Evolutionary conservation across 2,113 vertebrate species (phyloP).

Genomic region (Helogale parvula): DNA sequence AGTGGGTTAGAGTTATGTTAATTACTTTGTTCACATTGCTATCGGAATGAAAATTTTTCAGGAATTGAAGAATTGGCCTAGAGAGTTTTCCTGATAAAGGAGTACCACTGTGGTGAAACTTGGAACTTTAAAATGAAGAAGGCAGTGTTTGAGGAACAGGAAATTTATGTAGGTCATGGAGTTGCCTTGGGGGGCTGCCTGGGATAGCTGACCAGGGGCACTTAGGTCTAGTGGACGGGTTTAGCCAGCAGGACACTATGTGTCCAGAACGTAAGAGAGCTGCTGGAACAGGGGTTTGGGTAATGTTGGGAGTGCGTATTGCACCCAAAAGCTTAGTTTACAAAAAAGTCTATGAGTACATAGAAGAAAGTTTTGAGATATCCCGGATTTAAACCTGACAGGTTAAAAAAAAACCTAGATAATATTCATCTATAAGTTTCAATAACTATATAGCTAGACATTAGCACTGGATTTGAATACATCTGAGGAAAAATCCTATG

Average conservation of each 20-base stretch:
- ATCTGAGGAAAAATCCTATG: background rate
- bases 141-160: background rate
- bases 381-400: background rate
- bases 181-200: background rate
- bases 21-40: background rate
- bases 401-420: background rate
- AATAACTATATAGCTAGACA: too few relatives aligned
- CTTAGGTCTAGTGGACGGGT: background rate
- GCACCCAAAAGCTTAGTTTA: background rate
- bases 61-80: background rate
- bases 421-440: background rate
- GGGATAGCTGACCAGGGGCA: background rate
- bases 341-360: background rate
- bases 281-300: background rate
- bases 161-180: too few relatives aligned
- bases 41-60: background rate
- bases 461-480: background rate
- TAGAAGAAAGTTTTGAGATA: background rate
- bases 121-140: background rate
- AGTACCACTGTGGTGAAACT: background rate
- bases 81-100: background rate
- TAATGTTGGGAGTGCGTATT: background rate
- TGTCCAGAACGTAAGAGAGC: background rate
- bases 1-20: background rate
- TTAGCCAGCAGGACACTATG: background rate